Evolutionary conservation across 2,797 vertebrate species (phyloP), one percentile per base, ranked within the genome.

Genomic region (Rhinogobio ventralis): DNA sequence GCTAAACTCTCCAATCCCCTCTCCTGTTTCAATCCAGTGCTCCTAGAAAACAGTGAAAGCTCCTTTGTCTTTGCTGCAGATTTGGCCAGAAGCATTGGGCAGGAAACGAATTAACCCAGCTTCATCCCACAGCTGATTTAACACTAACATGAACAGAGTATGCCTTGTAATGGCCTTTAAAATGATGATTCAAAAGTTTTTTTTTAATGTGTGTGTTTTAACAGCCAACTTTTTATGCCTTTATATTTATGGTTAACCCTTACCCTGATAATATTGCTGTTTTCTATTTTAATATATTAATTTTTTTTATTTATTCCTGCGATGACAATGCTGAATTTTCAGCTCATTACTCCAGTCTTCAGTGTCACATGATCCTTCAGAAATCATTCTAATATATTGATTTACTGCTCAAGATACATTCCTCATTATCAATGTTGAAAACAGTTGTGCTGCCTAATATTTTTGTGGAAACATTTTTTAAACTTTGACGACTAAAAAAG

Each of bases 61-160:
- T 45, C 49, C 39, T 82, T 36, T 81, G 74, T 77, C 81, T 20
- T 67, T 73, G 33, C 39, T 36, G 51, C 64, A 77, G 45, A 82
- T 25, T 42, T 87, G 72, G 77, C 77, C 25, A 15, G 20, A 57
- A 23, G 67, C 68, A 73, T 39, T 14, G 62, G n/a, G 55, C 60
- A 72, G 74, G 23, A 85, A 49, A 62, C 72, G 19, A 86, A 74
- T 73, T 69, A 60, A 42, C 71, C 46, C 62, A 28, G 5, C 25
- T 45, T 71, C 49, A 13, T 76, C 62, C 46, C 15, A 42, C 68
- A 13, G 11, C 7, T 71, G 75, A 51, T 53, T 49, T 33, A 45
- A 19, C 45, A 20, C n/a, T 62, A 17, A 64, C 39, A 75, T 23
- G 68, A 84, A 33, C 74, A 62, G 33, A 84, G 39, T 13, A 4